Base-by-base conservation (phyloP, 2,888 invertebrate genomes). In the Aelia acuminata region DNA sequence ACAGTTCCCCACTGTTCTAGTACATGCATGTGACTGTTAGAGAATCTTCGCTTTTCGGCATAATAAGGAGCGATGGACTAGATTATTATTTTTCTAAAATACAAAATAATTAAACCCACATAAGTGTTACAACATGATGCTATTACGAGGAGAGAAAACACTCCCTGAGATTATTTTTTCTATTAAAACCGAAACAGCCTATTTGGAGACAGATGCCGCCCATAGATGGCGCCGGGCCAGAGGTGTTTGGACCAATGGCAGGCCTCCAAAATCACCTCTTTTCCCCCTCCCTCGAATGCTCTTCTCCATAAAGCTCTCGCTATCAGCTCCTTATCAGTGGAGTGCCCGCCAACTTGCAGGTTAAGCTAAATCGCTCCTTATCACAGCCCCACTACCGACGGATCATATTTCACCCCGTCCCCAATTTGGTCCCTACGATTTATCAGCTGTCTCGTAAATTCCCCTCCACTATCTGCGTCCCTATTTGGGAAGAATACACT, bases 321-420 rank as follows among this genome's bases (percentile, higher is more conserved):
- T 80, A 80, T 80, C 80, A 22, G 10, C 43, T 80, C 80, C 63
- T 80, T 80, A 80, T 80, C 80, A n/a, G 80, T 47, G 43, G n/a
- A 80, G 43, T 43, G 80, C 80, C 43, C 80, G 43, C 80, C 43
- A 47, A 80, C 10, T n/a, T 80, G 80, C 63, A 70, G 63, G 31
- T 70, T 35, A 70, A 70, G 63, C 63, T 80, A 80, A 80, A 80
- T n/a, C n/a, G 43, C 0, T 22, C 11, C 80, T 80, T 80, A 80
- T 80, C 80, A n/a, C n/a, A n/a, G n/a, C n/a, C n/a, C 11, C 75
- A 0, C 63, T 35, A 35, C 18, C 35, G 63, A 35, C 63, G 7
- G 63, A 18, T 70, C 63, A 70, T 70, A 70, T 35, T 70, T 70
- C 63, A 70, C 63, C 63, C 57, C 63, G 18, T 35, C 35, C 63